These are phyloP conservation scores for Dorcus hopei DNA, from an alignment of 2,888 invertebrate genomes.

Conservation along the genomic window DNA sequence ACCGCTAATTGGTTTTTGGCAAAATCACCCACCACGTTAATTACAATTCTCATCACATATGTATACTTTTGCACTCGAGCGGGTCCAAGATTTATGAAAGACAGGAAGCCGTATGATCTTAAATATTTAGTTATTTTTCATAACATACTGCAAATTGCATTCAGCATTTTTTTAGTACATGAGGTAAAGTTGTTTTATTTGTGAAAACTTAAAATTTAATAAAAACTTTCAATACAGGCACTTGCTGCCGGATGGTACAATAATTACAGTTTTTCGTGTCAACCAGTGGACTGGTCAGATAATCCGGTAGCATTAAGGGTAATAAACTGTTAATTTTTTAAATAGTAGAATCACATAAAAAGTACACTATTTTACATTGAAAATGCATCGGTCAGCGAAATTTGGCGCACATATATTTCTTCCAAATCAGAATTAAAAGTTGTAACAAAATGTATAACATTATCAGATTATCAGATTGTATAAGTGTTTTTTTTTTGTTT, in stretches of 20 bases:
- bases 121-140: conserved; percentile 75
- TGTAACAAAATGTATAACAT: too few relatives aligned
- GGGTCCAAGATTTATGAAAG: conserved; percentile 83
- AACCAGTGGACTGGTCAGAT: conserved; percentile 65
- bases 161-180: conserved; percentile 77
- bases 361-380: too few relatives aligned
- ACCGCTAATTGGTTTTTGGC: conserved; percentile 74
- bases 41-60: conserved; percentile 64
- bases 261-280: conserved; percentile 69
- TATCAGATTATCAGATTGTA: too few relatives aligned
- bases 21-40: conserved; percentile 65
- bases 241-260: conserved; percentile 47
- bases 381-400: too few relatives aligned
- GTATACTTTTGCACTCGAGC: conserved; percentile 70
- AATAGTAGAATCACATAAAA: neutral
- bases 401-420: too few relatives aligned
- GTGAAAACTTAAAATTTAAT: neutral
- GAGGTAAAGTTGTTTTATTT: conserved; percentile 56
- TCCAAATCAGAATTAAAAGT: too few relatives aligned
- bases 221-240: conserved; percentile 32
- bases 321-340: conserved; percentile 35
- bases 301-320: conserved; percentile 62
- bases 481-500: too few relatives aligned
- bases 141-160: conserved; percentile 79
- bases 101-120: conserved; percentile 78